phyloP scores from a whole-genome alignment of 2,113 vertebrate species.

The Hystrix cristata region DNA sequence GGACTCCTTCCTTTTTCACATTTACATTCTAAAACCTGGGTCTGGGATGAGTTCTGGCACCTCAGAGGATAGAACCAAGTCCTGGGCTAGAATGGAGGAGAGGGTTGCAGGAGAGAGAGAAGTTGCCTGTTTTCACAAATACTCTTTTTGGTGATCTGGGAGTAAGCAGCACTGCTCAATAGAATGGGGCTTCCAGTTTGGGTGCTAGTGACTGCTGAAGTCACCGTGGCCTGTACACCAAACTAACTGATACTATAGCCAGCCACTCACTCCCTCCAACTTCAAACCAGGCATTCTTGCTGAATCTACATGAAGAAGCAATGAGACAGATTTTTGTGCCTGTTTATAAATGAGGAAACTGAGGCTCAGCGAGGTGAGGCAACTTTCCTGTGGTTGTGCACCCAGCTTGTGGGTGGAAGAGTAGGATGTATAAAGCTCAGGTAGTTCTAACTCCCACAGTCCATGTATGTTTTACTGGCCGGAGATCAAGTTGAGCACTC shows the following conservation, averaged over 20 bases:
- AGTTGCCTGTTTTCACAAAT: background rate
- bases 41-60: background rate
- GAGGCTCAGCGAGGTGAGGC: background rate
- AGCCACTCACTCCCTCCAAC: accelerated
- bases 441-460: background rate
- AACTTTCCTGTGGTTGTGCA: accelerated
- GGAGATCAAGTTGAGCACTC: background rate
- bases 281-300: background rate
- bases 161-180: background rate
- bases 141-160: background rate
- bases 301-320: background rate
- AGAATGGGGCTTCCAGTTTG: too few relatives aligned
- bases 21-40: background rate
- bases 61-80: background rate
- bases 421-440: background rate
- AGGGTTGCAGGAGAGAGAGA: background rate
- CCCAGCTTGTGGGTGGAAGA: background rate
- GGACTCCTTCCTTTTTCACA: constrained; percentile 45
- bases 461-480: background rate
- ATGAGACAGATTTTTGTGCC: background rate
- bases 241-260: background rate
- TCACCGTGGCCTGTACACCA: accelerated
- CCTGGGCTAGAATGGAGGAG: background rate
- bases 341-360: background rate
- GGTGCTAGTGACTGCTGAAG: too few relatives aligned